A percentile compares a stretch with the other conserved stretches of the same genome.
Evolutionary conservation across 2,888 invertebrate species (phyloP).

Genomic region (Odontothrips loti): DNA sequence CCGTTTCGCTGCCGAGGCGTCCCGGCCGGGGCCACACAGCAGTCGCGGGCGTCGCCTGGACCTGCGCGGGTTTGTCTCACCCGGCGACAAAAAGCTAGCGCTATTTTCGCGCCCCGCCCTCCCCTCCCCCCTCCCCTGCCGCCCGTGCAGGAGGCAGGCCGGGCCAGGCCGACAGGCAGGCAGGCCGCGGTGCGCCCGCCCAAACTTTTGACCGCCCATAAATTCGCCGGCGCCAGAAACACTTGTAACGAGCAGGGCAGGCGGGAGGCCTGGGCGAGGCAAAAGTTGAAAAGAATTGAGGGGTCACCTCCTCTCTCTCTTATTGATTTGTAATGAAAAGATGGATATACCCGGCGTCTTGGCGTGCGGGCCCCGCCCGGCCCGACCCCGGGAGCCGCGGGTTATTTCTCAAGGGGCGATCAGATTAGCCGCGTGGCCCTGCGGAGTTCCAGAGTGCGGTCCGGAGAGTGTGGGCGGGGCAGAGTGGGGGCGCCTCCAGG

Average conservation of each 20-base stretch:
- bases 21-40: background rate
- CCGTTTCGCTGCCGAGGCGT: background rate
- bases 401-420: no score
- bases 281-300: conserved; percentile 12
- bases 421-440: no score
- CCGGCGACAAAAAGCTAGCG: conserved; percentile 2
- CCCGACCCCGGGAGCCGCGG: background rate
- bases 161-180: background rate
- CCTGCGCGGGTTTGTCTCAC: background rate
- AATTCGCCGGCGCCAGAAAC: conserved; percentile 9
- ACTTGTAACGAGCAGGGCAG: conserved; percentile 13
- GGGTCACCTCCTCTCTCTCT: background rate
- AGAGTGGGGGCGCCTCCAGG: background rate
- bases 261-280: background rate
- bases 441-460: no score
- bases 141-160: background rate
- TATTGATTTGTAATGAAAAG: conserved; percentile 20
- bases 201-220: conserved; percentile 13
- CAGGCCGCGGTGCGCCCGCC: background rate
- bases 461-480: background rate
- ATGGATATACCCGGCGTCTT: background rate
- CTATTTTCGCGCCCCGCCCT: background rate
- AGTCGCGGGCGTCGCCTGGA: background rate
- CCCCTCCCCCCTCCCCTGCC: background rate
- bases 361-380: background rate